Conservation (phyloP, 2,113 vertebrate genomes). For the Calcarius ornatus region DNA sequence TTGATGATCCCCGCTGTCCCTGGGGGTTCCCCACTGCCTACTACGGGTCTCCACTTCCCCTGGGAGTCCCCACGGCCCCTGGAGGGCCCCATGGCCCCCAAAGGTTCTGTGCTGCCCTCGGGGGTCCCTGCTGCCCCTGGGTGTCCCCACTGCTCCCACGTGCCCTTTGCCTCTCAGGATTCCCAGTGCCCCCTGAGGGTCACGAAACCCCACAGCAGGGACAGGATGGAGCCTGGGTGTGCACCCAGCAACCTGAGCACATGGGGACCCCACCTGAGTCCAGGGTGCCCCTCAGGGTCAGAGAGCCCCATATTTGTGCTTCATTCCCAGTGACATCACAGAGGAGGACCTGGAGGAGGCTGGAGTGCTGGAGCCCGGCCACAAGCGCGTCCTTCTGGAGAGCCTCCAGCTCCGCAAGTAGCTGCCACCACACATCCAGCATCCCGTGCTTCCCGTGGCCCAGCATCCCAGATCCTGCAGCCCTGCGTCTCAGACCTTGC, state of each 20-base stretch:
- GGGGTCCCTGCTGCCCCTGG: background rate
- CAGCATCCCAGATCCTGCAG: background rate
- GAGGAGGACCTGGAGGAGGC: constrained; percentile 96
- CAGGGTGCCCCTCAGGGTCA: background rate
- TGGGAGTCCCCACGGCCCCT: background rate
- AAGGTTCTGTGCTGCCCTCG: background rate
- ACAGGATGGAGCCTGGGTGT: too few relatives aligned
- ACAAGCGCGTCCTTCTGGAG: constrained; percentile 88
- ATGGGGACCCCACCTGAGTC: rapidly evolving
- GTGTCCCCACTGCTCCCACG: background rate
- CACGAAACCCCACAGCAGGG: background rate
- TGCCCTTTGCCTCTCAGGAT: background rate
- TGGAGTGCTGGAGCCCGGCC: constrained; percentile 85
- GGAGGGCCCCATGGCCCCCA: too few relatives aligned
- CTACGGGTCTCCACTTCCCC: background rate
- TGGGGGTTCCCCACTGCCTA: background rate
- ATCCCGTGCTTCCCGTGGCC: background rate
- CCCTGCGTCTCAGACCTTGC: background rate
- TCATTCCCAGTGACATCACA: constrained; percentile 87
- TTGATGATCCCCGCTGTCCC: background rate
- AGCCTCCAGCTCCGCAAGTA: constrained; percentile 85
- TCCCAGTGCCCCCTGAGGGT: background rate
- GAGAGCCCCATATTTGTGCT: background rate
- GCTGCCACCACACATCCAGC: rapidly evolving
- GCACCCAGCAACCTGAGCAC: rapidly evolving